phyloP scores from a whole-genome alignment of 2,797 vertebrate genomes.

The Onychomys torridus region DNA sequence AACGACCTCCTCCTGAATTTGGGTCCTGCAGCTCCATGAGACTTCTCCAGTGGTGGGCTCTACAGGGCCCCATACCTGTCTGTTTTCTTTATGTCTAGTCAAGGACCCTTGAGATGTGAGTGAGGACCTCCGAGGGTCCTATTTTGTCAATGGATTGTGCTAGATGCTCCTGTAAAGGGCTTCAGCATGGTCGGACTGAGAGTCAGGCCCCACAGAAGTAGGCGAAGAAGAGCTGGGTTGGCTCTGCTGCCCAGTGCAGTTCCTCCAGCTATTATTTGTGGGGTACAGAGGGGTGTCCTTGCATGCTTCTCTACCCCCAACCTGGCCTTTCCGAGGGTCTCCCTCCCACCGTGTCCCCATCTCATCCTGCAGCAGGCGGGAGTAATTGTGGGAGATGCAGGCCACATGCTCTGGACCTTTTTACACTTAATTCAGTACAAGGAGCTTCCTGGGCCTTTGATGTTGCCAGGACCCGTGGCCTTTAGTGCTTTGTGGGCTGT shows the following conservation, averaged over 20 bases:
- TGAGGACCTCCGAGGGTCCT: not conserved
- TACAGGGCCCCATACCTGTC: no score
- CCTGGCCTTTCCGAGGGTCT: not conserved
- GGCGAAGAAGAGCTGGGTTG: not conserved
- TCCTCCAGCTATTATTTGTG: not conserved
- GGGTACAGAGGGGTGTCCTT: not conserved
- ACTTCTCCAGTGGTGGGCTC: not conserved
- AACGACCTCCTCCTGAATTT: not conserved
- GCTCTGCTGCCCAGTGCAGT: not conserved
- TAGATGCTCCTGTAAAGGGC: not conserved
- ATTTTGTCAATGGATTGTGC: not conserved
- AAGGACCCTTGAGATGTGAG: not conserved
- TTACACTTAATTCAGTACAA: slow-evolving; percentile 63
- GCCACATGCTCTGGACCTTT: slow-evolving; percentile 52
- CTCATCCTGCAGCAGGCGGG: not conserved
- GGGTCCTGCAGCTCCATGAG: not conserved
- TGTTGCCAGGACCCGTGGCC: slow-evolving; percentile 44
- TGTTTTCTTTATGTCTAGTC: not conserved
- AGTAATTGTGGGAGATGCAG: slow-evolving; percentile 55
- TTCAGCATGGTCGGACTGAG: no score
- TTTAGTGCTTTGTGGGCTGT: slow-evolving; percentile 46
- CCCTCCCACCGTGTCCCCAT: not conserved
- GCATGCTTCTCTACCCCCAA: not conserved
- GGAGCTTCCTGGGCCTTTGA: slow-evolving; percentile 71
- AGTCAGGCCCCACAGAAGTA: not conserved